A percentile compares a stretch with the other conserved stretches of the same genome.
Evolutionary conservation across 92 coral and sea anemone species (phyloP).

Genomic region (Porites evermanni): DNA sequence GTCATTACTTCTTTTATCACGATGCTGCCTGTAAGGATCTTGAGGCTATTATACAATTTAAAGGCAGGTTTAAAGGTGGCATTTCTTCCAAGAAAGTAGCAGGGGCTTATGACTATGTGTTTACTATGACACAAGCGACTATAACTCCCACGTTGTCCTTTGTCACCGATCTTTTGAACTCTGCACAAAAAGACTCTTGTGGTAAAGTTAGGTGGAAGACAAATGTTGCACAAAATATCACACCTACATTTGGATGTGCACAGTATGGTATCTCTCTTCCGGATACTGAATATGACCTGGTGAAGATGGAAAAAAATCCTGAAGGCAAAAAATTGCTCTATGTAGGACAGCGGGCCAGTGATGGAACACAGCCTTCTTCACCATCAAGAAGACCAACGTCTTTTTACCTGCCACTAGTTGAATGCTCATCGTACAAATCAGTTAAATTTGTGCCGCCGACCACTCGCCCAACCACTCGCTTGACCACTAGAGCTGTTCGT

Average conservation of each 20-base stretch:
- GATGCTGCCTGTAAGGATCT: conserved; percentile 75
- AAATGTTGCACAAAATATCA: conserved; percentile 65
- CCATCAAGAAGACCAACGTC: conserved; percentile 77
- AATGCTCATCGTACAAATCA: conserved; percentile 69
- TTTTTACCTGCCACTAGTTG: conserved; percentile 73
- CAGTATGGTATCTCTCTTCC: conserved; percentile 70
- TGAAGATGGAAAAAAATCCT: conserved; percentile 67
- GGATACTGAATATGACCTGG: conserved; percentile 74
- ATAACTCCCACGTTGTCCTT: conserved; percentile 61
- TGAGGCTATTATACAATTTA: conserved; percentile 61
- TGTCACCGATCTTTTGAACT: conserved; percentile 61
- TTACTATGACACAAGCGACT: conserved; percentile 70
- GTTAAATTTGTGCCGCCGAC: conserved; percentile 74
- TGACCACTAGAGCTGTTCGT: conserved; percentile 47
- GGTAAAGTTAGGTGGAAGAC: conserved; percentile 71
- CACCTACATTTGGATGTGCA: conserved; percentile 71
- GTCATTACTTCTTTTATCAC: conserved; percentile 61
- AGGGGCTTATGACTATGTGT: conserved; percentile 76
- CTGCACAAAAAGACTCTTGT: conserved; percentile 58
- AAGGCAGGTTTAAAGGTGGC: conserved; percentile 66
- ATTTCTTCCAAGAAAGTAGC: conserved; percentile 43
- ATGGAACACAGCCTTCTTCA: conserved; percentile 55
- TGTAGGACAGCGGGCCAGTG: conserved; percentile 76
- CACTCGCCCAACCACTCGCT: conserved; percentile 72
- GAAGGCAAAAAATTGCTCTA: conserved; percentile 63